Evolutionary conservation across 2,888 invertebrate species (phyloP).

Genomic region (Agonopterix subpropinquella): DNA sequence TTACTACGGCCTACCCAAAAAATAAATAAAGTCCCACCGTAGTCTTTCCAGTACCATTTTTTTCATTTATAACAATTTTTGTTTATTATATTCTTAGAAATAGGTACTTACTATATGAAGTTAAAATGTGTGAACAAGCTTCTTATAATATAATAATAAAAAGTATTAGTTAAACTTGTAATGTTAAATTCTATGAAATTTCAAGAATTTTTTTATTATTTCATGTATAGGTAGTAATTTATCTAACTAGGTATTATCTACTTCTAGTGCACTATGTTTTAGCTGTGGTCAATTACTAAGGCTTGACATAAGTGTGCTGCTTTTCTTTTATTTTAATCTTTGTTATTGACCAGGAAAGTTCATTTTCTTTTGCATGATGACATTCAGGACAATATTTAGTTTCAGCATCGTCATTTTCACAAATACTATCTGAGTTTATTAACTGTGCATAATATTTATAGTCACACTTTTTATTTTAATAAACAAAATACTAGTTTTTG

Average conservation of each 20-base stretch:
- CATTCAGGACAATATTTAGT: no score
- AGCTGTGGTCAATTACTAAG: slow-evolving; percentile 70
- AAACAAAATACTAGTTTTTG: no score
- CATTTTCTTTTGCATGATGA: no score
- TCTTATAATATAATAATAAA: slow-evolving; percentile 71
- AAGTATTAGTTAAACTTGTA: slow-evolving; percentile 73
- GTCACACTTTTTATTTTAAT: no score
- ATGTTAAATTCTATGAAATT: slow-evolving; percentile 73
- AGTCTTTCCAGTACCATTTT: slow-evolving; percentile 42
- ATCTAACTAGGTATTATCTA: slow-evolving; percentile 55
- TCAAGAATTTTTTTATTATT: slow-evolving; percentile 60
- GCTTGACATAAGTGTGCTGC: slow-evolving; percentile 40
- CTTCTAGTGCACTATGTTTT: slow-evolving; percentile 69
- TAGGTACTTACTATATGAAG: slow-evolving; percentile 66
- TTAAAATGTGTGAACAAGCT: slow-evolving; percentile 75
- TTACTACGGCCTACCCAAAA: slow-evolving; percentile 35
- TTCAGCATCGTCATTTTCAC: no score
- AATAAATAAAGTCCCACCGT: slow-evolving; percentile 31
- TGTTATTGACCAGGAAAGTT: no score
- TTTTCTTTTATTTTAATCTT: slow-evolving; percentile 16
- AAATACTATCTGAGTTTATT: no score
- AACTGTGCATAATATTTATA: no score
- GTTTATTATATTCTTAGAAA: slow-evolving; percentile 48
- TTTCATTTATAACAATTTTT: slow-evolving; percentile 26
- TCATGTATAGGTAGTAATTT: slow-evolving; percentile 65